A percentile compares a stretch with the other conserved stretches of the same genome.
These are phyloP conservation scores for Plectropomus leopardus DNA, from an alignment of 2,113 vertebrate genomes.

Conservation along the genomic window DNA sequence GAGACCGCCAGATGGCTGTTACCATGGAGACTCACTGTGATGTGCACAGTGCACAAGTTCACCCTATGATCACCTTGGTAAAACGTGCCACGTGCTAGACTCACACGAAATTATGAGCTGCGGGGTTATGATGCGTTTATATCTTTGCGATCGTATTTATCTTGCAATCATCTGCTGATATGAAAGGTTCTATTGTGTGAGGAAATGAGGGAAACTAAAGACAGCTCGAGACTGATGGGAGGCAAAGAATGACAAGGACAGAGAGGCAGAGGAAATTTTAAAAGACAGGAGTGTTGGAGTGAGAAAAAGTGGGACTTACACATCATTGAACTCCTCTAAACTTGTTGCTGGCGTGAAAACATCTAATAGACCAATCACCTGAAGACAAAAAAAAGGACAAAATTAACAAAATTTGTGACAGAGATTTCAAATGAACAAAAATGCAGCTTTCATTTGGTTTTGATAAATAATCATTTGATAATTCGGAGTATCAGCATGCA, in stretches of 20 bases:
- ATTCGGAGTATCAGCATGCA: not conserved
- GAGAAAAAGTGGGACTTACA: constrained; percentile 89
- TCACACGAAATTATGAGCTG: constrained; percentile 12
- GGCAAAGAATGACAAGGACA: not conserved
- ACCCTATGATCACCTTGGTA: constrained; percentile 60
- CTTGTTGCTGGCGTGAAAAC: constrained; percentile 94
- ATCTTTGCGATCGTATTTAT: not conserved
- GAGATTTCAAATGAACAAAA: not conserved
- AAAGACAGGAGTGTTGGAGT: not conserved
- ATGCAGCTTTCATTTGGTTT: not conserved
- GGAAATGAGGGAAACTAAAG: not conserved
- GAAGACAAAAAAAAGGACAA: constrained; percentile 44
- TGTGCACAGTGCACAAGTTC: constrained; percentile 59
- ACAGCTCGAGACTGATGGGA: not conserved
- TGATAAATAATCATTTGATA: not conserved
- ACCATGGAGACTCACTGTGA: constrained; percentile 78
- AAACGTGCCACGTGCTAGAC: constrained; percentile 33
- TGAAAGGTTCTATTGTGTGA: constrained; percentile 7
- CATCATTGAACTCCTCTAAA: constrained; percentile 96
- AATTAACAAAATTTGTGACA: constrained; percentile 1
- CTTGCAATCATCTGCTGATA: not conserved
- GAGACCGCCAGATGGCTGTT: constrained; percentile 73
- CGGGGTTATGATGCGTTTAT: not conserved
- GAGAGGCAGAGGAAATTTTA: not conserved
- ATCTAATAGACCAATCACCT: constrained; percentile 98